Base-by-base conservation (phyloP, 2,888 invertebrate genomes). In the Drosophila trichaetosa region DNA sequence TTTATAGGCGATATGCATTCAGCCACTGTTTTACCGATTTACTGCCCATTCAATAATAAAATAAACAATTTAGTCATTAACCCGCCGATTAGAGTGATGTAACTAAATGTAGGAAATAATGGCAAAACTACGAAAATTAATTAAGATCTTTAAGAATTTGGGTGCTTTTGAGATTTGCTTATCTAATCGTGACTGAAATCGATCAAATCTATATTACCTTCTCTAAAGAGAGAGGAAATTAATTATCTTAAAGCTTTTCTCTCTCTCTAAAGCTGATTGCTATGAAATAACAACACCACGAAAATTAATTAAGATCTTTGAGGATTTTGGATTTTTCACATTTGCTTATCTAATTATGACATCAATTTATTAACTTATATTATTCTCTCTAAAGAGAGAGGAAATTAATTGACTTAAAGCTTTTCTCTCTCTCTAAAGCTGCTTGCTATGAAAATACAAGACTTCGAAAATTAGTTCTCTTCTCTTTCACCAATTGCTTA, bases 41-140 rank as follows among this genome's bases (percentile, higher is more conserved):
- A 66, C 16, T 10, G 49, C 33, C 33, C 54, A 68, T 52, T 64
- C 56, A 73, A 66, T 73, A 75, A 78, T 72, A 72, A 78, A 79
- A 73, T 51, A 40, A 69, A 57, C 57, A 52, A 52, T 40, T 60
- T 62, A 59, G 29, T 49, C n/a, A 38, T 31, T 59, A 46, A 7
- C 24, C 2, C 2, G 7, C 6, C 10, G 6, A 29, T 57, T 56
- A 29, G 13, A 27, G 29, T 29, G 1, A 29, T n/a, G 4, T 38
- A 16, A 21, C 40, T 27, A 10, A 54, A 54, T 11, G 27, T 29
- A 18, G 11, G 18, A 27, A 31, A 5, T 8, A 24, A 10, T 24
- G 21, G 4, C 8, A 52, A 34, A 21, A 16, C 21, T 10, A 13
- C 33, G 16, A 21, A 7, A 21, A 21, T 21, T 21, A 52, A n/a